Base-by-base conservation (phyloP, 2,797 vertebrate genomes). In the Diplodus puntazzo region DNA sequence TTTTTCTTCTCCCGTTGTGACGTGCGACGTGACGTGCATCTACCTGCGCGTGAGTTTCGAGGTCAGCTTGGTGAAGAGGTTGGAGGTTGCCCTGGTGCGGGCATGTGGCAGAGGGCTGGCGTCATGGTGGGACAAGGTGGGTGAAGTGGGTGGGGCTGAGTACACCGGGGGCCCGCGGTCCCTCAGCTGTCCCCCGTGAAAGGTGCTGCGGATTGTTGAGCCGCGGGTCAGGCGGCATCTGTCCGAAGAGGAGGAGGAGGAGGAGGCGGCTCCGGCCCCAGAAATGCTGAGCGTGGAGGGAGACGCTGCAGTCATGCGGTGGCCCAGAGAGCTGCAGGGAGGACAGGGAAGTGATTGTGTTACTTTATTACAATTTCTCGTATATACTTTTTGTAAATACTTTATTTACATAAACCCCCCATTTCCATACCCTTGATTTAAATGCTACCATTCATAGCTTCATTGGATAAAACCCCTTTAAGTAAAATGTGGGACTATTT, bases 61-160 rank as follows among this genome's bases (percentile, higher is more conserved):
- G 95, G 97, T 98, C 93, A 98, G 95, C 89, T 98, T 98, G 95
- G 95, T 96, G 94, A 98, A 98, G 93, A 98, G 96, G 95, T 98
- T 98, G 93, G 97, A 96, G 71, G 97, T 97, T 60, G 97, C 96
- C 34, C 97, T 94, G 72, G 95, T 96, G 80, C 97, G 96, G 71
- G 95, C 95, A 3, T 97, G 93, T 16, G 96, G 95, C 85, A 97
- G 85, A 8, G 97, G 95, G 55, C 94, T 87, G 55, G 96, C 94
- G 1, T 97, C 96, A 48, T 98, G 97, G 13, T 97, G 96, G 52
- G 96, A 96, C 86, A 97, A 94, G 0, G 97, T 96, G 25, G 97
- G 97, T 0, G 97, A 97, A 23, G 97, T 96, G 1, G 97, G 97
- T 0, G 97, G 96, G 9, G 96, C 96, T 0, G 97, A 97, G 89